Percentiles rank a stretch among this genome's conserved stretches.
phyloP scores from a whole-genome alignment of 2,888 invertebrate species.

The Acronicta leporina region DNA sequence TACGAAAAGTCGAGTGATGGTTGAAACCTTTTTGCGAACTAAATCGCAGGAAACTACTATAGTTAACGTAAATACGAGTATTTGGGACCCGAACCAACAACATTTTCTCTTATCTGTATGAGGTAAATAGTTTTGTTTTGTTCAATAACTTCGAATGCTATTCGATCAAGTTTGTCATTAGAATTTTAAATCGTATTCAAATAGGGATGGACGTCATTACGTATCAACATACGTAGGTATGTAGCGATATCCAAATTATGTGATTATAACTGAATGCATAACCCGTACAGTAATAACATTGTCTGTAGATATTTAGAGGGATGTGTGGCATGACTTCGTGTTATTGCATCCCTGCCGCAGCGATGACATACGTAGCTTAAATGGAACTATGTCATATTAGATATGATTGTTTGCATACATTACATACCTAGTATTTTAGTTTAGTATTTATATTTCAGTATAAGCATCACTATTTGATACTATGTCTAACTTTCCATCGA shows the following conservation, averaged over 20 bases:
- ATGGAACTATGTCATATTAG: constrained; percentile 54
- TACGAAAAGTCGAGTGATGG: too few relatives aligned
- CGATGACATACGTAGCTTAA: constrained; percentile 56
- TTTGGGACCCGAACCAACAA: too few relatives aligned
- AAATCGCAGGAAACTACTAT: not conserved
- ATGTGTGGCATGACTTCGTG: constrained; percentile 60
- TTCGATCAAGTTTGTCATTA: constrained; percentile 58
- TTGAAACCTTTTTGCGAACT: not conserved
- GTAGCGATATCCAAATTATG: constrained; percentile 73
- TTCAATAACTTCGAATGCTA: constrained; percentile 41
- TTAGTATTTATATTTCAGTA: not conserved
- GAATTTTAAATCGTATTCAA: constrained; percentile 68
- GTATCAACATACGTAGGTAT: constrained; percentile 36
- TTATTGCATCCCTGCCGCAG: constrained; percentile 61
- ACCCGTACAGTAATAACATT: constrained; percentile 64
- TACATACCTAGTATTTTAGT: not conserved
- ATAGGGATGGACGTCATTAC: constrained; percentile 61
- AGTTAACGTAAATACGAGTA: too few relatives aligned
- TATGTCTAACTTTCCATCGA: too few relatives aligned
- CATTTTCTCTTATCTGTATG: constrained; percentile 23
- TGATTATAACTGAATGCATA: constrained; percentile 70
- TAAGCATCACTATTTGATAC: too few relatives aligned
- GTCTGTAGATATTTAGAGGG: constrained; percentile 58
- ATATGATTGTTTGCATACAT: constrained; percentile 14
- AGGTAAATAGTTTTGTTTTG: constrained; percentile 31